Evolutionary conservation across 2,888 invertebrate species (phyloP).

Genomic region (Dysmachus trigonus): DNA sequence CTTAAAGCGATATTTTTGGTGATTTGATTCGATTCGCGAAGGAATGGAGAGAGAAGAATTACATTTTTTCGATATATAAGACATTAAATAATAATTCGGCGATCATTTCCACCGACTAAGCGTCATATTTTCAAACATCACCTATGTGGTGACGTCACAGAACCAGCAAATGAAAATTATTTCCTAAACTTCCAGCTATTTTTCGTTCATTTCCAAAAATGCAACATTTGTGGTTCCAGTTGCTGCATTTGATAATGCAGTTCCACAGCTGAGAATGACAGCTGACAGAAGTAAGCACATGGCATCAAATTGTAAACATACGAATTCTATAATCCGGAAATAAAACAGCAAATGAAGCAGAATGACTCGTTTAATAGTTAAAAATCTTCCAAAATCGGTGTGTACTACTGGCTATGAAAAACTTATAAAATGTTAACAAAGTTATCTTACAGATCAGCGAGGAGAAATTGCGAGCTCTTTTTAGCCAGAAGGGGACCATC

Average conservation of each 20-base stretch:
- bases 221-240: no score
- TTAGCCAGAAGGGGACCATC: conserved; percentile 82
- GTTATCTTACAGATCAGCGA: conserved; percentile 75
- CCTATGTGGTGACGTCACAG: no score
- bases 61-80: no score
- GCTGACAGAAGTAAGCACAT: neutral
- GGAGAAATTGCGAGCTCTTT: conserved; percentile 77
- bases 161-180: no score
- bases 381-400: conserved; percentile 89
- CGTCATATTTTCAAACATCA: no score
- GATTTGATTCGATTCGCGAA: no score
- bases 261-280: neutral
- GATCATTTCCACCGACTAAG: no score
- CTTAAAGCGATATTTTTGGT: no score
- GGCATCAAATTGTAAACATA: neutral
- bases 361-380: conserved; percentile 89
- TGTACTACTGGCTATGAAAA: conserved; percentile 57
- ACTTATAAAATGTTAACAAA: neutral
- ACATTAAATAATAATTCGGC: no score
- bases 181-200: no score
- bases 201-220: no score
- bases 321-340: neutral
- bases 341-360: conserved; percentile 26
- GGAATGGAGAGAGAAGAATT: no score
- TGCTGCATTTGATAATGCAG: neutral